Evolutionary conservation across 2,888 invertebrate species (phyloP), one percentile per base, ranked within the genome.

Genomic region (Megastigmus dorsalis): DNA sequence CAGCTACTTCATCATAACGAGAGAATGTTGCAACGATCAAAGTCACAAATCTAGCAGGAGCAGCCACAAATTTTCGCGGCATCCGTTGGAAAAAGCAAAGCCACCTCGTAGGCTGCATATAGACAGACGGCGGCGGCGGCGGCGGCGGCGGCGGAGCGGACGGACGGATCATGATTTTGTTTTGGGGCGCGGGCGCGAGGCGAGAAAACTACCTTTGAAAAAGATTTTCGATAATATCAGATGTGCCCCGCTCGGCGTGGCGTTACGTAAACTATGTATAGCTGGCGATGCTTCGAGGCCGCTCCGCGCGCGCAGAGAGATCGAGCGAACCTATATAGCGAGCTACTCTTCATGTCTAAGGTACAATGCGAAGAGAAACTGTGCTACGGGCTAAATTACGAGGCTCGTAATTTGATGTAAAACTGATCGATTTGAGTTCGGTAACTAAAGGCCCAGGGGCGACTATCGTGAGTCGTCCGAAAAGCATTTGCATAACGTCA

Each of bases 401-500:
- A 75, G 75, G 52, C 75, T 62, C 60, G 60, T 71, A 75, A 75
- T 75, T 75, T 67, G 62, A 75, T 71, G 75, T 75, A 71, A 75
- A 75, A 62, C 75, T 62, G 75, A 75, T 75, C 75, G 75, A 75
- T 75, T 66, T 54, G 54, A 66, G 75, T 60, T 70, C 55, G 75
- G 70, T 75, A 67, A 67, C 66, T 50, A 28, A 38, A 41, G 41
- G 57, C 69, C 66, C 75, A 30, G 54, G 59, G 52, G 67, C 52
- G 18, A 10, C 41, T 43, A 26, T 75, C 75, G 70, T 71, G 75
- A 75, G 62, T 71, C 71, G 66, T 62, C 70, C 70, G 60, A 70
- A 75, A 70, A 62, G 55, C 75, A 69, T 75, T 75, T 75, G 75
- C 75, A 75, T 75, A 75, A 75, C 75, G 75, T 62, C 71, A 45